A percentile compares a stretch with the other conserved stretches of the same genome.
These are phyloP conservation scores for Drymonia ruficornis DNA, from an alignment of 2,888 invertebrate species.

Conservation along the genomic window DNA sequence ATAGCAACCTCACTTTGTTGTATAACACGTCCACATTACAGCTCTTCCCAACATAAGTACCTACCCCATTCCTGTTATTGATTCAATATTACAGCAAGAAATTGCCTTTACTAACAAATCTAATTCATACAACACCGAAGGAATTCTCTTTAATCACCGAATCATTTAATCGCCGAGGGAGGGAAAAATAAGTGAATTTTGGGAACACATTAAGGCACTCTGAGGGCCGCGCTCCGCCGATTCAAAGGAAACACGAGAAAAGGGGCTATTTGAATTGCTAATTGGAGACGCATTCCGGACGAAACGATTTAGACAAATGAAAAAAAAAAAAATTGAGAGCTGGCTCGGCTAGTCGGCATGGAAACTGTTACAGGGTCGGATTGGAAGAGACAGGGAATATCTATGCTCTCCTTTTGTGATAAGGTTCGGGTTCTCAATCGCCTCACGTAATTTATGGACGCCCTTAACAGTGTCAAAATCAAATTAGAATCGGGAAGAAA, in stretches of 20 bases:
- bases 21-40: too few relatives aligned
- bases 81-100: neutral
- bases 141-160: constrained; percentile 11
- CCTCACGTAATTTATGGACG: too few relatives aligned
- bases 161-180: constrained; percentile 17
- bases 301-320: constrained; percentile 11
- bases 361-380: neutral
- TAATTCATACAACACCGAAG: constrained; percentile 6
- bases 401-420: too few relatives aligned
- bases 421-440: too few relatives aligned
- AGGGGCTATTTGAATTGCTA: constrained; percentile 62
- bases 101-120: neutral
- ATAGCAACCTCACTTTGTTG: too few relatives aligned
- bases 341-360: neutral
- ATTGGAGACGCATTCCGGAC: constrained; percentile 44
- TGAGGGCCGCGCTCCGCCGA: constrained; percentile 9
- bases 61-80: too few relatives aligned
- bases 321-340: constrained; percentile 14
- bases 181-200: constrained; percentile 26
- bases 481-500: too few relatives aligned
- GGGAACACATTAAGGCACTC: constrained; percentile 32
- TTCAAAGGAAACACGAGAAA: constrained; percentile 26
- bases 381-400: neutral
- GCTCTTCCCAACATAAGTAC: too few relatives aligned
- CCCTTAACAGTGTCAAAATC: too few relatives aligned